These are phyloP conservation scores for Dascyllus trimaculatus DNA, from an alignment of 2,113 vertebrate species.

Conservation along the genomic window DNA sequence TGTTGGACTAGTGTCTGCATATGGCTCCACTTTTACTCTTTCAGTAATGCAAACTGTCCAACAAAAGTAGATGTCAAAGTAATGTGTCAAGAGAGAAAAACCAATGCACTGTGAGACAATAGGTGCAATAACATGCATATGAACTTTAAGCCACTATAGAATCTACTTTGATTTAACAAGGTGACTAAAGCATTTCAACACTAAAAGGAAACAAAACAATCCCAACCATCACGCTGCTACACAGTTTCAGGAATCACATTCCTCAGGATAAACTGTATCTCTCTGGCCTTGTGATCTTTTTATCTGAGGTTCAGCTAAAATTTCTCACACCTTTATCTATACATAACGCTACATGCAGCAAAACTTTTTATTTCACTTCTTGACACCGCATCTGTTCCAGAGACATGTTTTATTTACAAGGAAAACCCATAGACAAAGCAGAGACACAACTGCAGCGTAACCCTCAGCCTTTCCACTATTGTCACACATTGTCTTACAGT, in stretches of 20 bases:
- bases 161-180: background rate
- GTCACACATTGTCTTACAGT: slow-evolving; percentile 42
- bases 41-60: background rate
- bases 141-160: background rate
- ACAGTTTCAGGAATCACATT: slow-evolving; percentile 28
- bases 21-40: slow-evolving; percentile 45
- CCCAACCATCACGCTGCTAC: background rate
- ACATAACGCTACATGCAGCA: background rate
- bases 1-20: slow-evolving; percentile 23
- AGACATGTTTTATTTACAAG: slow-evolving; percentile 18
- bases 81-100: background rate
- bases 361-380: background rate
- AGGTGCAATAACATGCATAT: background rate
- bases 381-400: slow-evolving; percentile 29
- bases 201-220: background rate
- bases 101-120: slow-evolving; percentile 1
- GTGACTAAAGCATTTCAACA: background rate
- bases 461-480: slow-evolving; percentile 25
- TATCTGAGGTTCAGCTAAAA: slow-evolving; percentile 5
- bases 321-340: slow-evolving; percentile 3
- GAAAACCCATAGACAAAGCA: slow-evolving; percentile 43
- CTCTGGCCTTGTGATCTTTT: background rate
- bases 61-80: slow-evolving; percentile 12
- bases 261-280: background rate
- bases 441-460: slow-evolving; percentile 32